A percentile compares a stretch with the other conserved stretches of the same genome.
Evolutionary conservation across 2,888 invertebrate genomes (phyloP).

Genomic region (Myathropa florea): DNA sequence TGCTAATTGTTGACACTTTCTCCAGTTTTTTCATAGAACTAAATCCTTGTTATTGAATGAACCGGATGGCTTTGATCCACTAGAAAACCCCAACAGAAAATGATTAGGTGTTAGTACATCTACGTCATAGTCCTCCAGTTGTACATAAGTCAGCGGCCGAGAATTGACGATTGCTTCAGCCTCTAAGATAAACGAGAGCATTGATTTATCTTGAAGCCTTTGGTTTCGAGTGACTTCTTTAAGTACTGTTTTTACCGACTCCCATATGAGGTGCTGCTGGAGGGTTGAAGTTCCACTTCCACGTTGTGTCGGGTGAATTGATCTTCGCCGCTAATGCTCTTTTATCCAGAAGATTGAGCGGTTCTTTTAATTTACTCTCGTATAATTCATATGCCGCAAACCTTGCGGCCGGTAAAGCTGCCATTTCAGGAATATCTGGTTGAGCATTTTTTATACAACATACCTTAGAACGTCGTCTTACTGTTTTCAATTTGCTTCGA

Average conservation of each 20-base stretch:
- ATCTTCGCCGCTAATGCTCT: not conserved
- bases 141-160: slow-evolving; percentile 33
- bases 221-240: slow-evolving; percentile 46
- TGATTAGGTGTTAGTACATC: slow-evolving; percentile 65
- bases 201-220: slow-evolving; percentile 68
- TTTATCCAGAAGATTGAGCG: not conserved
- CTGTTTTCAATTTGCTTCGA: not conserved
- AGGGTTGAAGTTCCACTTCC: not conserved
- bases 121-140: slow-evolving; percentile 43
- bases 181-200: slow-evolving; percentile 38
- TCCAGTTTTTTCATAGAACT: slow-evolving; percentile 44
- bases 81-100: not conserved
- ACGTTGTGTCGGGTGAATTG: slow-evolving; percentile 26
- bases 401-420: not conserved
- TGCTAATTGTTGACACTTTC: slow-evolving; percentile 41
- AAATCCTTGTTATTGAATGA: slow-evolving; percentile 35
- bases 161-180: slow-evolving; percentile 71
- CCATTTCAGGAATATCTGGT: not conserved
- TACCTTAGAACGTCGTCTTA: not conserved
- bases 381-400: not conserved
- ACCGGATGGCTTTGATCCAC: slow-evolving; percentile 64
- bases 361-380: slow-evolving; percentile 6
- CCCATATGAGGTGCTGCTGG: slow-evolving; percentile 5
- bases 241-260: slow-evolving; percentile 65
- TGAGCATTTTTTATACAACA: not conserved